A percentile compares a stretch with the other conserved stretches of the same genome.
Evolutionary conservation across 1,140 invertebrate genomes (phyloP).

Genomic region (fruit fly (Drosophila melanogaster)): DNA sequence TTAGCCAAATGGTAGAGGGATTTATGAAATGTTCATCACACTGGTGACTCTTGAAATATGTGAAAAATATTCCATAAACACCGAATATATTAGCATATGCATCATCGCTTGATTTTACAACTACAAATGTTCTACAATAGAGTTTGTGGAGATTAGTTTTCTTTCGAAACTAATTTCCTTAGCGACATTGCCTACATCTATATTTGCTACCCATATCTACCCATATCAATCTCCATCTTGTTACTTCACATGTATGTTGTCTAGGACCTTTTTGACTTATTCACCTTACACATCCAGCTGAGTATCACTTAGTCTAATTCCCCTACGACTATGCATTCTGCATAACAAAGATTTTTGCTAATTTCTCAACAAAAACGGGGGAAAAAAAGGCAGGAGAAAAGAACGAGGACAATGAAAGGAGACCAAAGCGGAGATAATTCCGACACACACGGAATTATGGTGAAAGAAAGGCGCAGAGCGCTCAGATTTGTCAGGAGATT

Average conservation of each 20-base stretch:
- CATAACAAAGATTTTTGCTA: slow-evolving; percentile 42
- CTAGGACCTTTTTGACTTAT: slow-evolving; percentile 13
- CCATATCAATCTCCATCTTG: slow-evolving; percentile 7
- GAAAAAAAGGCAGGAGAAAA: neutral
- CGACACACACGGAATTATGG: slow-evolving; percentile 38
- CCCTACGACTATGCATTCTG: slow-evolving; percentile 21
- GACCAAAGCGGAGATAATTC: slow-evolving; percentile 41
- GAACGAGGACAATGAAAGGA: slow-evolving; percentile 21
- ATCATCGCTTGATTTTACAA: too few species aligned
- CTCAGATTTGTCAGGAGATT: slow-evolving; percentile 42
- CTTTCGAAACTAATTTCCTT: neutral
- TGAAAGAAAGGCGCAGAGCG: slow-evolving; percentile 34
- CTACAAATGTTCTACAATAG: neutral
- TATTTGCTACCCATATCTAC: neutral
- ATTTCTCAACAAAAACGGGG: slow-evolving; percentile 15
- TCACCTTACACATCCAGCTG: slow-evolving; percentile 8
- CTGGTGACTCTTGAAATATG: neutral
- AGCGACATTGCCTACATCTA: neutral
- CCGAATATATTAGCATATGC: too few species aligned
- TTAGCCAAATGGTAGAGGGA: neutral
- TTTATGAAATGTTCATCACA: slow-evolving; percentile 15
- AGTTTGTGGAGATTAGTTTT: too few species aligned
- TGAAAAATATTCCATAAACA: neutral
- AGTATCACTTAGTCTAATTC: slow-evolving; percentile 18
- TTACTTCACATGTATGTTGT: neutral